Base-by-base conservation (phyloP, 2,113 vertebrate species). In the Mus spicilegus region DNA sequence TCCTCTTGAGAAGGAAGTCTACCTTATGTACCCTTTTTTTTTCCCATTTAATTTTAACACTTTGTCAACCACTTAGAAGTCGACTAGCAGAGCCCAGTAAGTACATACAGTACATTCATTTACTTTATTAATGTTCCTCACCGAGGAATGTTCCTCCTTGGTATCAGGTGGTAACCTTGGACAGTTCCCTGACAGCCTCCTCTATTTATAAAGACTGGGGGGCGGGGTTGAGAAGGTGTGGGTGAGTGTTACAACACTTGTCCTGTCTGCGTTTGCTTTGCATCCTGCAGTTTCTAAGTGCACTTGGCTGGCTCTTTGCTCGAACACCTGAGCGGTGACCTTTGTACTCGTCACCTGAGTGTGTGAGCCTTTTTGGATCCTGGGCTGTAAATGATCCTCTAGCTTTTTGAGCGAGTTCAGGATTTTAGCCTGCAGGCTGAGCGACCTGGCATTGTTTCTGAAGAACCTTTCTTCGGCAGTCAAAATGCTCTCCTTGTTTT, bases 141-240 rank as follows among this genome's bases (percentile, higher is more conserved):
- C 54, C 80, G 4, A 54, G 90, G 87, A 84, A 42, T 72, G 42
- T 42, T 42, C 42, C 42, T 77, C 81, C 81, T 92, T 70, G 26
- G 0, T 33, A 28, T 92, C 93, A 96, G 94, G 97, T 97, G 93
- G 92, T 97, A 96, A 98, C 97, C 97, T 97, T 98, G 97, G 97
- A 98, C 97, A 98, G 97, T 98, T 98, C 97, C 97, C 97, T 78
- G 39, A 56, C 67, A 84, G 96, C 87, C 8, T 56, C 36, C 85
- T 93, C 61, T 5, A 75, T 96, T 92, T 88, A 7, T 81, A 33
- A 86, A 84, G 94, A 77, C 80, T n/a, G 36, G 65, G 87, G 75
- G 94, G 75, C 20, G 80, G 75, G 61, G 84, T 84, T 89, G 91
- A 73, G 82, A 85, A 70, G 49, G 56, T 89, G 87, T 80, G 9